Conservation (phyloP, 2,797 vertebrate genomes). For the Crax fasciolata region DNA sequence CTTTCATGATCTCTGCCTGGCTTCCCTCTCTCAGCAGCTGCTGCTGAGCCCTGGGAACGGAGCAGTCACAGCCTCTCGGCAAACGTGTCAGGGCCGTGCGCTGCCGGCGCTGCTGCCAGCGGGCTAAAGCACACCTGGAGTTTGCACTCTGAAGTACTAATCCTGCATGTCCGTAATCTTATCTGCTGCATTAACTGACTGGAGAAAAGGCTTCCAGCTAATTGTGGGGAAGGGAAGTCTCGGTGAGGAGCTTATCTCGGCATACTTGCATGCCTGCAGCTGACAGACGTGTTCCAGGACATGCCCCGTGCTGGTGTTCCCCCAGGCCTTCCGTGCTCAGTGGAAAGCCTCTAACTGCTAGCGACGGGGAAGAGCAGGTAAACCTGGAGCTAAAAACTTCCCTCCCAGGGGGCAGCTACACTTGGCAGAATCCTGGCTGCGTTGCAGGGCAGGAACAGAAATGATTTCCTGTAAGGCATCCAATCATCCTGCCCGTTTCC, state of each 20-base stretch:
- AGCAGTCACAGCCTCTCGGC: neutral
- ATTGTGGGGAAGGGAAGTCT: neutral
- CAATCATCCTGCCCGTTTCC: neutral
- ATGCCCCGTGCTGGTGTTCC: neutral
- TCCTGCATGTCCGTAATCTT: slow-evolving; percentile 61
- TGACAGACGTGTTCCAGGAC: neutral
- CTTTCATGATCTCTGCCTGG: neutral
- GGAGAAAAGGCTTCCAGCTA: slow-evolving; percentile 14
- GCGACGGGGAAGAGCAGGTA: neutral
- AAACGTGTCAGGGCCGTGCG: neutral
- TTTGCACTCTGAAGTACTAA: slow-evolving; percentile 59
- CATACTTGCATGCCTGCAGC: slow-evolving; percentile 50
- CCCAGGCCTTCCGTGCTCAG: neutral
- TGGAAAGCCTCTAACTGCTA: neutral
- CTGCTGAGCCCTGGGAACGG: neutral
- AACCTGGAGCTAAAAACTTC: neutral
- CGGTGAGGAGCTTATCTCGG: neutral
- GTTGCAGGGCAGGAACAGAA: neutral
- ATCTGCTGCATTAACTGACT: slow-evolving; percentile 15
- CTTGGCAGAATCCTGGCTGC: neutral
- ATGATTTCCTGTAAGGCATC: neutral
- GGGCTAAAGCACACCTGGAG: slow-evolving; percentile 31
- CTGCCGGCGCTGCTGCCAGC: slow-evolving; percentile 10
- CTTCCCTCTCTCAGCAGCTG: neutral
- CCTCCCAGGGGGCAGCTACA: slow-evolving; percentile 13